These are phyloP conservation scores for Sinocyclocheilus anshuiensis DNA, from an alignment of 2,113 vertebrate genomes.

Conservation along the genomic window DNA sequence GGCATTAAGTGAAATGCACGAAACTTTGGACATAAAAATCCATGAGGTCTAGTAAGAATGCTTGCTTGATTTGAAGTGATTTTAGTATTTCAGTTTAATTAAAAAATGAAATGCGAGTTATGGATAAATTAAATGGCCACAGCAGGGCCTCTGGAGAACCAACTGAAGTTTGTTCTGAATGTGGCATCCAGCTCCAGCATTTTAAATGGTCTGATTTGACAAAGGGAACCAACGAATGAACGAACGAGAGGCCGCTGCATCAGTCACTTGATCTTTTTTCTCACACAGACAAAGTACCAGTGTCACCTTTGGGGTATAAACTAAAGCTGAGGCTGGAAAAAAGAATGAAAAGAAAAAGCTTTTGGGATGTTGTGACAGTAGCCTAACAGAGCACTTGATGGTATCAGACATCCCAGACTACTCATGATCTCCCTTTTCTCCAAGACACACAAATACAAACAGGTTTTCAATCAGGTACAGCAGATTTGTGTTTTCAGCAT, in stretches of 20 bases:
- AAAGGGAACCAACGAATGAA: neutral
- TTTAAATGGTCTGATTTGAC: neutral
- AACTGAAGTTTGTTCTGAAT: neutral
- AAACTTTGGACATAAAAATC: neutral
- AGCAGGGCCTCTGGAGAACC: neutral
- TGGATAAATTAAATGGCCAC: neutral
- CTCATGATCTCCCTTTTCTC: neutral
- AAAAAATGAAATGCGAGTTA: neutral
- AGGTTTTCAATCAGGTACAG: slow-evolving; percentile 13
- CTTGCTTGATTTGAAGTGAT: neutral
- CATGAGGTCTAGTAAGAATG: neutral
- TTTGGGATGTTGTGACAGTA: slow-evolving; percentile 7
- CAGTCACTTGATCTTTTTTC: neutral
- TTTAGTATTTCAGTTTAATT: neutral
- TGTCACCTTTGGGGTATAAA: slow-evolving; percentile 15
- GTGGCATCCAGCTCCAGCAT: neutral
- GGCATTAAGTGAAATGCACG: neutral
- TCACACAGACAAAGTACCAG: neutral
- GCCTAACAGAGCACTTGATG: slow-evolving; percentile 6
- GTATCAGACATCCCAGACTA: neutral
- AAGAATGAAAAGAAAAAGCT: neutral
- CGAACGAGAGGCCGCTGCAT: neutral
- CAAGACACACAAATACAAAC: slow-evolving; percentile 22
- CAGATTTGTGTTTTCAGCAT: slow-evolving; percentile 36
- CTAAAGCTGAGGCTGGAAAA: neutral